Percentiles rank a stretch among this genome's conserved stretches.
These are phyloP conservation scores for Aplodontia rufa DNA, from an alignment of 2,113 vertebrate species.

Conservation along the genomic window DNA sequence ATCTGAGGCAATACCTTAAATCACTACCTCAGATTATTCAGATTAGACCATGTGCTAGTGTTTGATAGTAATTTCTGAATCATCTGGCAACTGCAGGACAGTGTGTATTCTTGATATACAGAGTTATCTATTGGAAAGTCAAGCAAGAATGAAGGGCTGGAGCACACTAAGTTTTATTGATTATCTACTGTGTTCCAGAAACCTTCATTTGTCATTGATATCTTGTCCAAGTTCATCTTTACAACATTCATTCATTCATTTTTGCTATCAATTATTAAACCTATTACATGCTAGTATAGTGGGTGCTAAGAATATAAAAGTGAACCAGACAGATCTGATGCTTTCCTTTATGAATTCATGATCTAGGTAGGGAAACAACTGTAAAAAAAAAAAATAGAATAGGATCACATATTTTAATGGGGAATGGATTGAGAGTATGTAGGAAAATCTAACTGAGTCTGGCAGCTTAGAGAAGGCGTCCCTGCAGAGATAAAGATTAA, in stretches of 20 bases:
- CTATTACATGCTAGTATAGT: neutral
- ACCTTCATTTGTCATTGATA: neutral
- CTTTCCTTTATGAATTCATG: neutral
- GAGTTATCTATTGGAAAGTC: constrained; percentile 1
- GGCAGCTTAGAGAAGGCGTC: neutral
- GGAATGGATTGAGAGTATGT: neutral
- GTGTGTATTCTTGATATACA: neutral
- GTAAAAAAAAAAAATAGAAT: constrained; percentile 13
- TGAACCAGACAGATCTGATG: neutral
- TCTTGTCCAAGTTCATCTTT: constrained; percentile 14
- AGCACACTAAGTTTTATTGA: neutral
- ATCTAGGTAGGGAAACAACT: neutral
- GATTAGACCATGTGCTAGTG: neutral
- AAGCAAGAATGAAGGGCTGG: neutral
- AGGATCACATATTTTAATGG: neutral
- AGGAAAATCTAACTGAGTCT: neutral
- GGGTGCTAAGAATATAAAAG: neutral
- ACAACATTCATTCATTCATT: neutral
- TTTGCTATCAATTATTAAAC: neutral
- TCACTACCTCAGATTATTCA: neutral
- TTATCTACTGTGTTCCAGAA: neutral
- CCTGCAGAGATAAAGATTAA: neutral
- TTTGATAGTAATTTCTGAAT: neutral
- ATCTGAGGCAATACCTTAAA: constrained; percentile 15
- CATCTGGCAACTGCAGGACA: neutral